A percentile compares a stretch with the other conserved stretches of the same genome.
Conservation (phyloP, 2,888 invertebrate species). For the Drosophila mayaguana region DNA sequence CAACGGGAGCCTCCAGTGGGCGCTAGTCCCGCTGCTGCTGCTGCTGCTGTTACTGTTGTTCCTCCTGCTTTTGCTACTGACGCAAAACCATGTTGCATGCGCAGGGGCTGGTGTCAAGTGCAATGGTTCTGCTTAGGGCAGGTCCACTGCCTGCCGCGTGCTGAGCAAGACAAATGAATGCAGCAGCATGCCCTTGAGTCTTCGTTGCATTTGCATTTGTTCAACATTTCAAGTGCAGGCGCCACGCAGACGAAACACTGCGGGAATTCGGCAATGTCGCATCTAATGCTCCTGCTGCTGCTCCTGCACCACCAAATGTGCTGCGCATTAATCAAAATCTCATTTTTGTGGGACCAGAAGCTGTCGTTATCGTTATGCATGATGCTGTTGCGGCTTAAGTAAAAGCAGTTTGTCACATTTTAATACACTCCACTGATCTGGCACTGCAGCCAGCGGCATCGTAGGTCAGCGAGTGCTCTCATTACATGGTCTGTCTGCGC, state of each 20-base stretch:
- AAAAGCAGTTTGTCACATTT: constrained; percentile 74
- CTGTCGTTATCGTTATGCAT: constrained; percentile 37
- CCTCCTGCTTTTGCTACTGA: constrained; percentile 1
- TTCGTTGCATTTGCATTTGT: constrained; percentile 64
- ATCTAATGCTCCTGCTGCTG: constrained; percentile 24
- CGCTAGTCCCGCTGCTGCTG: constrained; percentile 1
- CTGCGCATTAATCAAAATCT: constrained; percentile 79
- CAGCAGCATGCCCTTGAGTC: constrained; percentile 49
- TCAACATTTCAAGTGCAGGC: constrained; percentile 66
- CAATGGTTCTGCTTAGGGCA: constrained; percentile 60
- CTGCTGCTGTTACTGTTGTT: background rate
- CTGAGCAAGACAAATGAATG: constrained; percentile 78
- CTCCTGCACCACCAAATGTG: constrained; percentile 28
- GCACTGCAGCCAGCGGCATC: constrained; percentile 28
- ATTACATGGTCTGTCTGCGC: constrained; percentile 52
- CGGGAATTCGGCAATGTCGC: constrained; percentile 53
- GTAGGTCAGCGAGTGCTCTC: constrained; percentile 13
- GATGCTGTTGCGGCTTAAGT: constrained; percentile 39
- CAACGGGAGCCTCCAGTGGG: constrained; percentile 13
- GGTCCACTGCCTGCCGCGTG: constrained; percentile 35
- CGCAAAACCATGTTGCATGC: constrained; percentile 34
- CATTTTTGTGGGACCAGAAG: constrained; percentile 50
- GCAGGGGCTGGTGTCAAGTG: constrained; percentile 49
- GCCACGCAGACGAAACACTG: constrained; percentile 29
- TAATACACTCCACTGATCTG: constrained; percentile 70